Conservation (phyloP, 2,888 invertebrate genomes). For the Mimumesa dahlbomi region DNA sequence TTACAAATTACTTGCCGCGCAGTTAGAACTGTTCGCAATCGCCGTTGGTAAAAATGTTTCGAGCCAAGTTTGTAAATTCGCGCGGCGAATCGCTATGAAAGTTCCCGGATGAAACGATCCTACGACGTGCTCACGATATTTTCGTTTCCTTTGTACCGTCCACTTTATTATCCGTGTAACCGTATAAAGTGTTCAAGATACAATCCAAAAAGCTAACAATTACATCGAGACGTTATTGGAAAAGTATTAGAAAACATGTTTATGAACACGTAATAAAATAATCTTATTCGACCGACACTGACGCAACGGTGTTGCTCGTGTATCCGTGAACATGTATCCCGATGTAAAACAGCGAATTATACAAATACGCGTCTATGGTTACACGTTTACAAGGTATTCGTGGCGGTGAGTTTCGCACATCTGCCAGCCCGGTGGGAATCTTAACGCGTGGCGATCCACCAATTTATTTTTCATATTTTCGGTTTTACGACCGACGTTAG, state of each 20-base stretch:
- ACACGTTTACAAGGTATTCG: too few species aligned
- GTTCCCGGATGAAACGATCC: neutral
- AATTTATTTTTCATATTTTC: conserved; percentile 68
- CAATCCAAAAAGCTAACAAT: too few species aligned
- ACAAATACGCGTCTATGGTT: conserved; percentile 2
- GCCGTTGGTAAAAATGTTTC: conserved; percentile 10
- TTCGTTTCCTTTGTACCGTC: too few species aligned
- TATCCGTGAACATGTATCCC: neutral
- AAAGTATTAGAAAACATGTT: neutral
- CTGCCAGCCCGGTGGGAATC: too few species aligned
- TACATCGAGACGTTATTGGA: neutral
- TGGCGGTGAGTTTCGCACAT: too few species aligned
- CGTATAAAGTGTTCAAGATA: too few species aligned
- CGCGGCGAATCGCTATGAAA: neutral
- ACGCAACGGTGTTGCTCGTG: neutral
- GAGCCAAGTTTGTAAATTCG: neutral
- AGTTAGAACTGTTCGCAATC: conserved; percentile 15
- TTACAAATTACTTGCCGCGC: conserved; percentile 26
- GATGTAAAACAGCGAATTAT: neutral
- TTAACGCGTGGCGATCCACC: too few species aligned
- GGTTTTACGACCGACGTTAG: conserved; percentile 66
- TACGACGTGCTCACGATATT: neutral
- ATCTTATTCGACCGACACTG: neutral
- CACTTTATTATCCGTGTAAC: too few species aligned
- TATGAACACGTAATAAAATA: neutral